These are phyloP conservation scores for Callipepla squamata DNA, from an alignment of 2,113 vertebrate species.

Conservation along the genomic window DNA sequence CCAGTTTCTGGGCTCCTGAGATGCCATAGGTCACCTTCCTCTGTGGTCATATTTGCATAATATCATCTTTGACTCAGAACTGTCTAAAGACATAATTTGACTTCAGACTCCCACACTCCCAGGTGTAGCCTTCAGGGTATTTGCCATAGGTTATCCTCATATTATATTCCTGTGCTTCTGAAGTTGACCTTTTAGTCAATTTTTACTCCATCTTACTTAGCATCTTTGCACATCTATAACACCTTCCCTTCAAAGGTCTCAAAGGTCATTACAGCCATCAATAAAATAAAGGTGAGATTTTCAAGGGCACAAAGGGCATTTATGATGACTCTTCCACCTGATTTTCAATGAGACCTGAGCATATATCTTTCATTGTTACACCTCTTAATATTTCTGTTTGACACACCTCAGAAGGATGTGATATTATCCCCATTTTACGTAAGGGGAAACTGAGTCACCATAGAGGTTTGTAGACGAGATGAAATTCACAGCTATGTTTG, in stretches of 20 bases:
- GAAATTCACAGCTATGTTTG: background rate
- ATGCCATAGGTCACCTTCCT: background rate
- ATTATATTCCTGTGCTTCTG: conserved; percentile 29
- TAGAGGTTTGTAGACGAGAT: background rate
- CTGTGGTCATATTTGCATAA: background rate
- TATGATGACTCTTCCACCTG: background rate
- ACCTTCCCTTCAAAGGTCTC: conserved; percentile 20
- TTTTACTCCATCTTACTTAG: conserved; percentile 6
- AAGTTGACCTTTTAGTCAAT: conserved; percentile 39
- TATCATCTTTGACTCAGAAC: background rate
- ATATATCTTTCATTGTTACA: background rate
- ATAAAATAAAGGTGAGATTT: conserved; percentile 29
- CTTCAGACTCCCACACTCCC: background rate
- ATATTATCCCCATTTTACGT: background rate
- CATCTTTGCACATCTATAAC: background rate
- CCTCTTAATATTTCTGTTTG: background rate
- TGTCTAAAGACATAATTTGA: conserved; percentile 1
- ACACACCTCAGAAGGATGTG: background rate
- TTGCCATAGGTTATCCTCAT: conserved; percentile 31
- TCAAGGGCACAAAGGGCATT: background rate
- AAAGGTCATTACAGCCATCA: background rate
- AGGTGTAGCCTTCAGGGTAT: conserved; percentile 24
- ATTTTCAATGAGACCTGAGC: background rate
- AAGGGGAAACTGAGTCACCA: background rate
- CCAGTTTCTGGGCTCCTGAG: background rate